Percentiles rank a stretch among this genome's conserved stretches.
Evolutionary conservation across 2,888 invertebrate genomes (phyloP).

Genomic region (Oasisia sp.): DNA sequence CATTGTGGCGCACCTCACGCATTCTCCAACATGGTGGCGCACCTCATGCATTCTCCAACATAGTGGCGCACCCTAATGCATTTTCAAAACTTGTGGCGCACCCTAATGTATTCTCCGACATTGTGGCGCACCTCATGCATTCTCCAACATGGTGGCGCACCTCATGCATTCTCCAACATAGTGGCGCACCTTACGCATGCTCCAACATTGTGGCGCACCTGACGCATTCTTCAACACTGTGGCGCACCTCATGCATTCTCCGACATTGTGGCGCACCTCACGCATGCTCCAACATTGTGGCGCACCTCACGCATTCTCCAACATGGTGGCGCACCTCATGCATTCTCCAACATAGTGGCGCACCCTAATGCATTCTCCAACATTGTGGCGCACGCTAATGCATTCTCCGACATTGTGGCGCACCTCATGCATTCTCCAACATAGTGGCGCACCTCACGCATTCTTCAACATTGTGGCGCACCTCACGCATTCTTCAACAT

Average conservation of each 20-base stretch:
- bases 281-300: not conserved
- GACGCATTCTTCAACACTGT: not conserved
- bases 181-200: not conserved
- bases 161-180: not conserved
- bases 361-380: not conserved
- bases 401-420: not conserved
- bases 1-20: not conserved
- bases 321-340: not conserved
- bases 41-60: not conserved
- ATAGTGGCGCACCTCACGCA: not conserved
- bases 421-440: not conserved
- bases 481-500: not conserved
- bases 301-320: not conserved
- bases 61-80: not conserved
- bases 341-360: not conserved
- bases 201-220: not conserved
- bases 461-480: not conserved
- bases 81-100: not conserved
- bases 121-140: not conserved
- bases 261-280: not conserved
- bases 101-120: not conserved
- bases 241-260: not conserved
- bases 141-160: not conserved
- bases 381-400: not conserved
- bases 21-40: not conserved